Conservation (phyloP, 2,797 vertebrate species). For the Tapirus indicus region DNA sequence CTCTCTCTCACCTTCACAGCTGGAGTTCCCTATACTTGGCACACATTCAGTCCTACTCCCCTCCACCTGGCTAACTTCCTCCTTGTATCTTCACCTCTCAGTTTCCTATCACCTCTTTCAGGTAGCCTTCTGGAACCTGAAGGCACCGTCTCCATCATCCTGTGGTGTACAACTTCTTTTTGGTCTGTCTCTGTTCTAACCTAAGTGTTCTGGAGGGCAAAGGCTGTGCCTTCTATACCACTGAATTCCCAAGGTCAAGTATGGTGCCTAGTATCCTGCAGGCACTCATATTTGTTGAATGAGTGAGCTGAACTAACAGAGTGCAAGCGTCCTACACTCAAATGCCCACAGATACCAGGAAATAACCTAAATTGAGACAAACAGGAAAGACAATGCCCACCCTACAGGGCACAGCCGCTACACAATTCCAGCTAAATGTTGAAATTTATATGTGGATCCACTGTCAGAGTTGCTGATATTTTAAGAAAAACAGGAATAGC, state of each 20-base stretch:
- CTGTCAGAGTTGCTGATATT: neutral
- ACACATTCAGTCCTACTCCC: neutral
- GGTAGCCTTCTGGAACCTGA: neutral
- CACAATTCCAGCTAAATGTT: constrained; percentile 7
- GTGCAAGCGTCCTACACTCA: neutral
- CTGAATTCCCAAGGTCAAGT: constrained; percentile 16
- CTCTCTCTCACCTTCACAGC: neutral
- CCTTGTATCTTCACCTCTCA: neutral
- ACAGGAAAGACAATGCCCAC: constrained; percentile 32
- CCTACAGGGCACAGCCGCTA: neutral
- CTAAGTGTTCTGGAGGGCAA: constrained; percentile 35
- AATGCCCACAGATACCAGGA: constrained; percentile 29
- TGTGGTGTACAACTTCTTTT: neutral
- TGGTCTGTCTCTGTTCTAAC: constrained; percentile 33
- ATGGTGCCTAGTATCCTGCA: neutral
- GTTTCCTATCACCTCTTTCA: constrained; percentile 42
- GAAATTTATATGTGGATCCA: neutral
- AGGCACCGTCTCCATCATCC: neutral
- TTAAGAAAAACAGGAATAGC: constrained; percentile 33
- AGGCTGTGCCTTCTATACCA: neutral
- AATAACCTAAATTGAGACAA: constrained; percentile 41
- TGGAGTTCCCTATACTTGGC: neutral
- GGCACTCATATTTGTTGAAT: constrained; percentile 31
- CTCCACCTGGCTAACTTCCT: neutral
- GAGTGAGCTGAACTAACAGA: constrained; percentile 52